A percentile compares a stretch with the other conserved stretches of the same genome.
Conservation (phyloP, 2,113 vertebrate genomes). For the Camelus bactrianus region DNA sequence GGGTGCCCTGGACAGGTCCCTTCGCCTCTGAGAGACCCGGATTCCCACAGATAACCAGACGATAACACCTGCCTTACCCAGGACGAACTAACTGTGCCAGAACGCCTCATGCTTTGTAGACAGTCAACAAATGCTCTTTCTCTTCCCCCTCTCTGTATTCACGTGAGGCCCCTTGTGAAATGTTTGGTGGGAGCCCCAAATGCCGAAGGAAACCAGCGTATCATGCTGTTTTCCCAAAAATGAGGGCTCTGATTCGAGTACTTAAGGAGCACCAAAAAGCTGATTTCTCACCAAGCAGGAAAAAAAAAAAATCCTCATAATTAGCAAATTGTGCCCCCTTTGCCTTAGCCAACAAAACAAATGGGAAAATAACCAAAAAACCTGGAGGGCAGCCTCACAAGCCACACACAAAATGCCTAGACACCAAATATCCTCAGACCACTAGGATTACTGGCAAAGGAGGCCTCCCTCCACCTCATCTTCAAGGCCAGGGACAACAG, state of each 20-base stretch:
- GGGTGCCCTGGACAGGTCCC: not conserved
- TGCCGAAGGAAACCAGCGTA: constrained; percentile 49
- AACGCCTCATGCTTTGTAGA: not conserved
- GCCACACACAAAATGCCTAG: not conserved
- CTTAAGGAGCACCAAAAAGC: constrained; percentile 26
- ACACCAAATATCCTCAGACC: not conserved
- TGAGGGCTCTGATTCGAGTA: not conserved
- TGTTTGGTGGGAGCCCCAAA: constrained; percentile 35
- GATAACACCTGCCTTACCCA: not conserved
- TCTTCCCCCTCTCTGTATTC: not conserved
- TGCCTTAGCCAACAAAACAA: not conserved
- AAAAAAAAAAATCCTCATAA: not conserved
- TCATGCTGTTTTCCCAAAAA: constrained; percentile 35
- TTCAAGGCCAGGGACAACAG: not conserved
- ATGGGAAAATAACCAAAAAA: not conserved
- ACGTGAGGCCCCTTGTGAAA: constrained; percentile 42
- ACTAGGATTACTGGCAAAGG: too few relatives aligned
- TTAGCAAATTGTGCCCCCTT: constrained; percentile 33
- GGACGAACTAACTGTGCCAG: not conserved
- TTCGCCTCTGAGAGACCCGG: not conserved
- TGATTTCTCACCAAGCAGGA: not conserved
- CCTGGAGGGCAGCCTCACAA: not conserved
- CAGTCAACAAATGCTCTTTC: not conserved
- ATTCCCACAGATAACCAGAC: not conserved
- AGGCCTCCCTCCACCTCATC: not conserved